Conservation (phyloP, 2,113 vertebrate species). For the Petrocephalus microphthalmus region DNA sequence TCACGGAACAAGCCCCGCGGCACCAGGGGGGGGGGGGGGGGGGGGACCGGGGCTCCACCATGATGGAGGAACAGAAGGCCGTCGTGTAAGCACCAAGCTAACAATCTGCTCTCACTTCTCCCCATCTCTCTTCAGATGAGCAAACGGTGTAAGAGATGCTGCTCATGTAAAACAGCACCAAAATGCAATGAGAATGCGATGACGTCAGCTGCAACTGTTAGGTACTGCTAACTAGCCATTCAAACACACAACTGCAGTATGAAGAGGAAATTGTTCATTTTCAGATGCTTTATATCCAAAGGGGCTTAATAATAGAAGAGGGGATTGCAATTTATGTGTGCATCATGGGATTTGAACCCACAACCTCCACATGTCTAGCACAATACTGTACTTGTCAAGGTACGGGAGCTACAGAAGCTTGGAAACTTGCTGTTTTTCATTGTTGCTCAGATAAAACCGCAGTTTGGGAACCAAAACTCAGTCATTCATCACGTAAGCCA, state of each 20-base stretch:
- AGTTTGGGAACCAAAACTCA: background rate
- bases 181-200: background rate
- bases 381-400: background rate
- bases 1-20: slow-evolving; percentile 6
- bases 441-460: background rate
- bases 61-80: background rate
- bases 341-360: background rate
- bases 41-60: background rate
- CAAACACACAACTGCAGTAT: background rate
- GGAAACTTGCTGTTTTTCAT: background rate
- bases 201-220: background rate
- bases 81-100: background rate
- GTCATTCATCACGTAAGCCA: background rate
- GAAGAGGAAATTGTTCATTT: background rate
- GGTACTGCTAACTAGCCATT: background rate
- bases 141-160: background rate
- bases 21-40: background rate
- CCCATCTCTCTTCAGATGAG: background rate
- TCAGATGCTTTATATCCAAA: background rate
- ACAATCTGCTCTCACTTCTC: background rate
- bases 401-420: background rate
- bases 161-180: background rate
- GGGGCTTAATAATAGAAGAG: background rate
- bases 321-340: background rate
- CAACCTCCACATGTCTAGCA: background rate